Evolutionary conservation across 2,113 vertebrate species (phyloP), one percentile per base, ranked within the genome.

Genomic region (Nothocercus nigrocapillus): DNA sequence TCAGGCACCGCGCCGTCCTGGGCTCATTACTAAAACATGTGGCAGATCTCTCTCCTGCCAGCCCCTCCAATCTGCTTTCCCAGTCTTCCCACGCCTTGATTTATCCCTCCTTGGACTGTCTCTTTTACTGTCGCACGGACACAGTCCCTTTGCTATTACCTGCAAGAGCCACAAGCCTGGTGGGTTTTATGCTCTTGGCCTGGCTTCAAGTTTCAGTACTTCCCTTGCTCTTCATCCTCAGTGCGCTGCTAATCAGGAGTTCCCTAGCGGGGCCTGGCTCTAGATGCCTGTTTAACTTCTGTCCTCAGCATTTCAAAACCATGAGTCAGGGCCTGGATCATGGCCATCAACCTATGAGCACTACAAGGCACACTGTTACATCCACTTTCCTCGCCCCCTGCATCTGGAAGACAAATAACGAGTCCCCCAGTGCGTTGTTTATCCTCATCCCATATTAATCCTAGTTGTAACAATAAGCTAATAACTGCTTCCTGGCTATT

Each of bases 391-490:
- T 95, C 87, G 69, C 95, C 94, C 94, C 42, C 69, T 88, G 90
- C 94, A 98, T 98, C 97, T 97, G 97, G 96, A 97, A 97, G 97
- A 97, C 96, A 98, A 97, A 98, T 98, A 98, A 98, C 92, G 90
- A 97, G 95, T 97, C 97, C 96, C 96, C 85, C 69, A 92, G 97
- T 49, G 96, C 70, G 89, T 64, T 97, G 78, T 68, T 97, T 94
- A 95, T 94, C 89, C 91, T 96, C 95, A 96, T 83, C 61, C 61
- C 61, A 61, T 91, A 97, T 96, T 97, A 89, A 97, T 96, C 97
- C 91, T 92, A 85, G 64, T 83, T 96, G 70, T 63, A 90, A 92
- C 59, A n/a, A 90, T 90, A 85, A 96, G 79, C 82, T 96, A 97
- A 96, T 90, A 91, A 90, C 58, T 90, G n/a, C 90, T 95, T 94